Conservation (phyloP, 2,888 invertebrate genomes). For the Drosophila barbarae region DNA sequence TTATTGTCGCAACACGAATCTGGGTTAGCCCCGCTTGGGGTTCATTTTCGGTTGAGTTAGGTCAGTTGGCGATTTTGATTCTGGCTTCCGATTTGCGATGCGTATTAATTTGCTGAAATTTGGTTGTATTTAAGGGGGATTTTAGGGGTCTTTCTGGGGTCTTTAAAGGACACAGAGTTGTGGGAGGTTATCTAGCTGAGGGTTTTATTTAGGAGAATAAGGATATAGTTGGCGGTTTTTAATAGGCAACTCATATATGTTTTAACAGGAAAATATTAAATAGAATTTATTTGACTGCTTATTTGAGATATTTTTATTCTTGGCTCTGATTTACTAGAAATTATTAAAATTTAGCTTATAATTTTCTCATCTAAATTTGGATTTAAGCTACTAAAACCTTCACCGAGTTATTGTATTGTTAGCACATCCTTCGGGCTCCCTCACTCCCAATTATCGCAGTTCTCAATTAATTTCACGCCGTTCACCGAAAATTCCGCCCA, state of each 20-base stretch:
- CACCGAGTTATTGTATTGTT: slow-evolving; percentile 1
- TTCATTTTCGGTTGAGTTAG: slow-evolving; percentile 31
- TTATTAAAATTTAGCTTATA: too few relatives aligned
- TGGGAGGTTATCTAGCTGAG: not conserved
- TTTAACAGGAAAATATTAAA: not conserved
- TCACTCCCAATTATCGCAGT: slow-evolving; percentile 17
- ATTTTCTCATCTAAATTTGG: too few relatives aligned
- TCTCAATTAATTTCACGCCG: slow-evolving; percentile 59
- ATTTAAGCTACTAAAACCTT: not conserved
- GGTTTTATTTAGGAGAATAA: not conserved
- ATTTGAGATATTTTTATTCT: too few relatives aligned
- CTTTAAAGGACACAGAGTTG: not conserved
- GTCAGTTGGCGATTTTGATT: slow-evolving; percentile 21
- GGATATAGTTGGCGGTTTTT: not conserved
- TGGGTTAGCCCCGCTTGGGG: slow-evolving; percentile 34
- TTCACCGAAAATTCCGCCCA: slow-evolving; percentile 39
- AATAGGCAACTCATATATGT: not conserved
- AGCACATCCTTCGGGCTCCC: not conserved
- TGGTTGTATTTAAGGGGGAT: not conserved
- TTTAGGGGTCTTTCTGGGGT: not conserved
- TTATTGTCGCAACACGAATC: slow-evolving; percentile 41
- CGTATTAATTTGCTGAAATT: slow-evolving; percentile 3
- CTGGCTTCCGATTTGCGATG: slow-evolving; percentile 10
- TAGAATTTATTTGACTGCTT: too few relatives aligned
- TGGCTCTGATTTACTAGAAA: too few relatives aligned